These are phyloP conservation scores for Microplitis mediator DNA, from an alignment of 1,140 invertebrate genomes.

Conservation along the genomic window DNA sequence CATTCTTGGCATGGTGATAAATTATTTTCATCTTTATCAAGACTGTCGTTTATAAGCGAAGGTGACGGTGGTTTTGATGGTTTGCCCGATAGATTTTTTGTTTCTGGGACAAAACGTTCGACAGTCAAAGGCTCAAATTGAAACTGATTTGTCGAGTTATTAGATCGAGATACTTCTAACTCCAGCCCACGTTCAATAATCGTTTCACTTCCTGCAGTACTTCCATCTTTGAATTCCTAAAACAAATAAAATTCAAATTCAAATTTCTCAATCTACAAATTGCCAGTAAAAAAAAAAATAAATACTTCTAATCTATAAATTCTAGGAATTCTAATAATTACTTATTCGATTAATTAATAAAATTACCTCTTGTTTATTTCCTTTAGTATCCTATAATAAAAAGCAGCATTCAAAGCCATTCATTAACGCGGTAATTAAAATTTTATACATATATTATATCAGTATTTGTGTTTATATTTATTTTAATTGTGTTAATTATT, in stretches of 20 bases:
- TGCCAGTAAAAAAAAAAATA: neutral
- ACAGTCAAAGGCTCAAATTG: conserved; percentile 55
- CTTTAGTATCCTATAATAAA: conserved; percentile 48
- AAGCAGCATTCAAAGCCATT: conserved; percentile 25
- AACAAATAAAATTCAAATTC: conserved; percentile 34
- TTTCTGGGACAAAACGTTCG: conserved; percentile 48
- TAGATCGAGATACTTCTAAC: conserved; percentile 48
- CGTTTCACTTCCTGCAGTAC: conserved; percentile 42
- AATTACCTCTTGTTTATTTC: conserved; percentile 46
- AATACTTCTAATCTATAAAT: neutral
- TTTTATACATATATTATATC: conserved; percentile 8
- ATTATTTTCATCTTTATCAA: conserved; percentile 34
- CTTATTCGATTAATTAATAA: neutral
- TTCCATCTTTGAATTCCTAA: conserved; percentile 58
- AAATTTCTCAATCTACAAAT: neutral
- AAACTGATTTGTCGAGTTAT: conserved; percentile 42
- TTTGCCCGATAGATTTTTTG: conserved; percentile 9
- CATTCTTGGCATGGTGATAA: conserved; percentile 48
- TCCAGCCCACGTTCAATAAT: conserved; percentile 47
- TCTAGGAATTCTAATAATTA: conserved; percentile 8
- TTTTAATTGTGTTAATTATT: neutral
- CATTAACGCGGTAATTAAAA: conserved; percentile 9
- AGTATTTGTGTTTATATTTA: no score
- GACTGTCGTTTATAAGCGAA: conserved; percentile 40
- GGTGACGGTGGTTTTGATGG: conserved; percentile 48